Base-by-base conservation (phyloP, 2,113 vertebrate species). In the Verasper variegatus region DNA sequence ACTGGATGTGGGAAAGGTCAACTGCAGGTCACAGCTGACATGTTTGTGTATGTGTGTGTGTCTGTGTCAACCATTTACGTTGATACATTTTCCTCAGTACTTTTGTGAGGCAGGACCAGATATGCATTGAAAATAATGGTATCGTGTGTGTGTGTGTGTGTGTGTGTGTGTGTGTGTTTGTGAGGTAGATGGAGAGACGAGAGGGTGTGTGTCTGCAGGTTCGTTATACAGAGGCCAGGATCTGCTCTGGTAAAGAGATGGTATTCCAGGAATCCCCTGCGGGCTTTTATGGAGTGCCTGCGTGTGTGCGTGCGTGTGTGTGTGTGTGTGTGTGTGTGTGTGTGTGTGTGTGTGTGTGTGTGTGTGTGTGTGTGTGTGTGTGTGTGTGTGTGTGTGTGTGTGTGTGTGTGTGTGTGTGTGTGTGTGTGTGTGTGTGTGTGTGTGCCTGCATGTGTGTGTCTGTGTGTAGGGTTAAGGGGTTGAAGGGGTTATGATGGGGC, bases 1-100 rank as follows among this genome's bases (percentile, higher is more conserved):
- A 14, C 83, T 91, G 89, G 76, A 85, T 88, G 86, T 89, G 82
- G 82, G 86, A 91, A 90, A 91, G 86, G 89, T 92, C 74, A 24
- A 72, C 21, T 62, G 64, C 86, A 74, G 89, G 89, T 91, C 90
- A 90, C 63, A 72, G 71, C 77, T 68, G 74, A 51, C 74, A 60
- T 84, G 71, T 79, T 63, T 52, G 65, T 80, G 74, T 82, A 18
- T 79, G 58, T 80, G 63, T 68, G 35, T 24, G 24, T 12, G 47
- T 11, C 56, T 21, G 24, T 12, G 47, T 11, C 52, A 70, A 31
- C 13, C n/a, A 12, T 61, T 71, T 66, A 49, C 1, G 7, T 54
- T n/a, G 27, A 14, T 71, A 54, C 35, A 49, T 71, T 65, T 57
- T 21, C 18, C 52, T 9, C 23, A 31, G 6, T 64, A 45, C 60